Evolutionary conservation across 2,113 vertebrate genomes (phyloP).

Genomic region (Probosciger aterrimus): DNA sequence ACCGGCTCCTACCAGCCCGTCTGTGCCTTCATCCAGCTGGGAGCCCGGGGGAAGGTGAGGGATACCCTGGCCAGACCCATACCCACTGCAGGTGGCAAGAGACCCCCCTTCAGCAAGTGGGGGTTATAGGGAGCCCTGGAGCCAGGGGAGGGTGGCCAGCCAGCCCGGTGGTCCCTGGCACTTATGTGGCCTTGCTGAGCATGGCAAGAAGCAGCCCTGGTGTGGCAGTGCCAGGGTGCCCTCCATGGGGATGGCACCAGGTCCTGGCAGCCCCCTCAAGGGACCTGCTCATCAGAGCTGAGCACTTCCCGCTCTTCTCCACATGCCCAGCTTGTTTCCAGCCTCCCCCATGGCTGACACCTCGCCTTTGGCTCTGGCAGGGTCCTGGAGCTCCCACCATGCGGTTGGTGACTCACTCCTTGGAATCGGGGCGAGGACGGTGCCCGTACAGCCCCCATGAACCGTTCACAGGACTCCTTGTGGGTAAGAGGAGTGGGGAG

Average conservation of each 20-base stretch:
- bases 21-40: slow-evolving; percentile 81
- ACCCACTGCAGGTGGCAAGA: not conserved
- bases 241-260: fast-evolving
- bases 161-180: not conserved
- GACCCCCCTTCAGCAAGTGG: not conserved
- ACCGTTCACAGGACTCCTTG: slow-evolving; percentile 75
- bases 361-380: not conserved
- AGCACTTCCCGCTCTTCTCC: not conserved
- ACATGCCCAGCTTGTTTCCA: not conserved
- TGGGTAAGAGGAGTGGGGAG: slow-evolving; percentile 53
- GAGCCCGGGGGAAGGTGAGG: slow-evolving; percentile 71
- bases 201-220: fast-evolving
- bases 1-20: slow-evolving; percentile 84
- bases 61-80: no score
- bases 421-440: slow-evolving; percentile 82
- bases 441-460: slow-evolving; percentile 85
- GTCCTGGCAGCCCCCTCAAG: fast-evolving
- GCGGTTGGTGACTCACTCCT: slow-evolving; percentile 52
- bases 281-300: not conserved
- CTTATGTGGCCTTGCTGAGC: no score
- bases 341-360: not conserved
- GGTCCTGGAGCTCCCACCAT: not conserved
- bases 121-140: not conserved
- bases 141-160: not conserved
- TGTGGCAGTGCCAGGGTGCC: not conserved